Conservation (phyloP, 2,797 vertebrate species). For the Leuciscus waleckii region DNA sequence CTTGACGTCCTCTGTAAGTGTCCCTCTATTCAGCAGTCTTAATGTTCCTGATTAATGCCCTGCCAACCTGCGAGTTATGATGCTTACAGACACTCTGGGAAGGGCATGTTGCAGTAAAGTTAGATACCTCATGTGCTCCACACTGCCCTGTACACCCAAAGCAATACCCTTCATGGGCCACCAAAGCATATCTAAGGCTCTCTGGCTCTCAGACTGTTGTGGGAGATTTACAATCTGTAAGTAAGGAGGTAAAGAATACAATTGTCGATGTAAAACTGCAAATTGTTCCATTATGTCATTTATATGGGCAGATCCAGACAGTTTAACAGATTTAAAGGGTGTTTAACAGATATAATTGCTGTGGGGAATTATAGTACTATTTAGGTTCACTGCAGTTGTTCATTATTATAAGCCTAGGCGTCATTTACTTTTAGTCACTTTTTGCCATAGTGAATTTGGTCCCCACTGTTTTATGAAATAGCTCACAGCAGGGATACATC, state of each 20-base stretch:
- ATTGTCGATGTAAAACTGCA: neutral
- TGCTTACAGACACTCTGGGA: conserved; percentile 40
- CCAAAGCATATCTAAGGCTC: neutral
- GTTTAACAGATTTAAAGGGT: conserved; percentile 39
- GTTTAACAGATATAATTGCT: conserved; percentile 31
- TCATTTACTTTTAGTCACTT: conserved; percentile 11
- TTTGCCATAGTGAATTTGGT: neutral
- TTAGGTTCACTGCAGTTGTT: conserved; percentile 11
- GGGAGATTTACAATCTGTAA: neutral
- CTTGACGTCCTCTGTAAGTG: conserved; percentile 47
- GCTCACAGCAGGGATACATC: neutral
- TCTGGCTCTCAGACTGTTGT: conserved; percentile 1
- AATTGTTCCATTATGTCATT: conserved; percentile 26
- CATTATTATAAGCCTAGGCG: neutral
- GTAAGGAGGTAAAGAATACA: conserved; percentile 16
- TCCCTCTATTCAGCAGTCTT: conserved; percentile 57
- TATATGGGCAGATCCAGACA: conserved; percentile 13
- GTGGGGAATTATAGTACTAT: neutral
- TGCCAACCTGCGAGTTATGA: conserved; percentile 41
- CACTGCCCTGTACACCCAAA: neutral
- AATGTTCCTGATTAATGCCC: conserved; percentile 68
- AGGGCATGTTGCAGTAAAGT: conserved; percentile 53
- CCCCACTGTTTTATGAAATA: neutral
- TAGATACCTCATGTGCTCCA: neutral
- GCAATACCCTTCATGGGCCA: neutral